Percentiles rank a stretch among this genome's conserved stretches.
phyloP scores from a whole-genome alignment of 2,888 invertebrate species.

The Stomorhina lunata region DNA sequence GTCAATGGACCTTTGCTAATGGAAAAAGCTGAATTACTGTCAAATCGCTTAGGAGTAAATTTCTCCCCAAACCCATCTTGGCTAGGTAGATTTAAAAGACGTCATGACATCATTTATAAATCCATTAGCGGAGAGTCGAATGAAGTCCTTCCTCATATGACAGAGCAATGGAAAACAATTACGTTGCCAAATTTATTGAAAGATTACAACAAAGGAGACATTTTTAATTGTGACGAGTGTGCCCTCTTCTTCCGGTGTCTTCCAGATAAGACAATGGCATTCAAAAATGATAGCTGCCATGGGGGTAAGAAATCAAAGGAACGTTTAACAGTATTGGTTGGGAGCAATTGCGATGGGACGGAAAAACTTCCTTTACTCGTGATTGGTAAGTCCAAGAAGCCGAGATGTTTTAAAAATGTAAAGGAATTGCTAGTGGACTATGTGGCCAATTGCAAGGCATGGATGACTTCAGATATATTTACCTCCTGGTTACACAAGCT shows the following conservation, averaged over 20 bases:
- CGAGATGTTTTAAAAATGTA: slow-evolving; percentile 12
- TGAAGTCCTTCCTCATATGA: background rate
- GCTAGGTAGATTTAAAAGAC: background rate
- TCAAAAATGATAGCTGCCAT: background rate
- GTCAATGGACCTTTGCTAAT: background rate
- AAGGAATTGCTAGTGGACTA: background rate
- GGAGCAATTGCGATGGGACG: background rate
- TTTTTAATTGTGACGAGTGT: background rate
- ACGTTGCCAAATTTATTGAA: background rate
- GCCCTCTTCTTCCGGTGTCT: background rate
- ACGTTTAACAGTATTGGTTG: slow-evolving; percentile 9
- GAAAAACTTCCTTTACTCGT: slow-evolving; percentile 5
- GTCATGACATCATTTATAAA: background rate
- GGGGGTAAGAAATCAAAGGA: background rate
- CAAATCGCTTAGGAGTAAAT: background rate
- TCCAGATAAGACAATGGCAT: background rate
- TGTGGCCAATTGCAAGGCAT: background rate
- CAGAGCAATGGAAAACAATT: background rate
- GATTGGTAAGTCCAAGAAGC: slow-evolving; percentile 2
- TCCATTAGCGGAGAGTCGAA: background rate
- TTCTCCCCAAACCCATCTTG: background rate
- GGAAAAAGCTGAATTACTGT: background rate
- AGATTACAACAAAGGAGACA: background rate
- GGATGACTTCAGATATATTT: slow-evolving; percentile 7
- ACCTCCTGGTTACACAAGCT: background rate